phyloP scores from a whole-genome alignment of 2,113 vertebrate species.

The Pyxicephalus adspersus region DNA sequence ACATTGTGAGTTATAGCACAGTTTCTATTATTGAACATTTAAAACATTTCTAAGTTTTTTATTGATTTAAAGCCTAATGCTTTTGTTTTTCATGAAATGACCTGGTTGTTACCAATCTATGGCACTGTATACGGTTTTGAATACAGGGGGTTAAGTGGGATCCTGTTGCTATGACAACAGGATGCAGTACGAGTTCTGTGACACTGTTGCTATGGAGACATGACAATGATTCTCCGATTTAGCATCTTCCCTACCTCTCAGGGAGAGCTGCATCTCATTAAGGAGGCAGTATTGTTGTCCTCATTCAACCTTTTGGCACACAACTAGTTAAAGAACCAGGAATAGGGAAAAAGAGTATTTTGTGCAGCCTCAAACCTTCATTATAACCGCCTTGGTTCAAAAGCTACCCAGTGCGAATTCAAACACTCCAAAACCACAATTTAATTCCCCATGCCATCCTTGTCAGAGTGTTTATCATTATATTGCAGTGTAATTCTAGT shows the following conservation, averaged over 20 bases:
- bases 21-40: too few relatives aligned
- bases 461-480: not conserved
- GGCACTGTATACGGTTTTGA: not conserved
- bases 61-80: too few relatives aligned
- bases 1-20: too few relatives aligned
- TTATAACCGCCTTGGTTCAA: not conserved
- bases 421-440: not conserved
- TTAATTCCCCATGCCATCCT: not conserved
- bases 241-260: slow-evolving; percentile 54
- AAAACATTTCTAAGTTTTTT: too few relatives aligned
- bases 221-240: slow-evolving; percentile 54
- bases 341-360: not conserved
- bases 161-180: slow-evolving; percentile 50
- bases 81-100: not conserved
- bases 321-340: not conserved
- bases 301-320: slow-evolving; percentile 30
- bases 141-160: slow-evolving; percentile 34
- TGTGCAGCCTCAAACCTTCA: too few relatives aligned
- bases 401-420: not conserved
- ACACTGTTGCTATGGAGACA: slow-evolving; percentile 52
- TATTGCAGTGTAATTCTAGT: too few relatives aligned
- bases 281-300: slow-evolving; percentile 44
- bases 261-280: slow-evolving; percentile 46
- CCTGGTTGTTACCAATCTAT: not conserved
- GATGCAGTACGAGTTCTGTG: slow-evolving; percentile 52